These are phyloP conservation scores for Centropristis striata DNA, from an alignment of 2,113 vertebrate genomes.

Conservation along the genomic window DNA sequence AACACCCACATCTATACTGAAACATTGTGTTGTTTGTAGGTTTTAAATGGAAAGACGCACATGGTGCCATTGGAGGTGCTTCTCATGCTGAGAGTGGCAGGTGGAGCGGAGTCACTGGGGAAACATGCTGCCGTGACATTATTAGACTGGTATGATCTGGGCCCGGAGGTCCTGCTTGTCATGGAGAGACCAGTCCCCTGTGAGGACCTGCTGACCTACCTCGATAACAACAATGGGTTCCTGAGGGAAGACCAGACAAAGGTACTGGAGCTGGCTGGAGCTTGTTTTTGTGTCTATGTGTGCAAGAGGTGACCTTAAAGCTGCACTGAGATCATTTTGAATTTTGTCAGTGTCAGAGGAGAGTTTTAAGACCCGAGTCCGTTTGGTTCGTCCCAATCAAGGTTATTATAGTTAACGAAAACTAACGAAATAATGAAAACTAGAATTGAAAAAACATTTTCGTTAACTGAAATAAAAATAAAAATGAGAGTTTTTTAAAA, in stretches of 20 bases:
- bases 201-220: background rate
- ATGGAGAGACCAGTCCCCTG: slow-evolving; percentile 17
- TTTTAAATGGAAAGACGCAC: background rate
- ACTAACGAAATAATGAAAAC: no score
- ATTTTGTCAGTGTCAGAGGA: no score
- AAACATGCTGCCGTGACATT: background rate
- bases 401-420: no score
- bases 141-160: slow-evolving; percentile 6
- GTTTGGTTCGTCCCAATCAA: no score
- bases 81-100: slow-evolving; percentile 1
- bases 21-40: background rate
- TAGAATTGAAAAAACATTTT: no score
- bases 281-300: background rate
- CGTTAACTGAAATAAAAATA: no score
- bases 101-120: background rate
- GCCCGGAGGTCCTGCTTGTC: background rate
- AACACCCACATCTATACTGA: no score
- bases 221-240: no score
- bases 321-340: no score
- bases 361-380: no score
- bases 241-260: background rate
- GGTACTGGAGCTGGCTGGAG: slow-evolving; percentile 1
- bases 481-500: no score
- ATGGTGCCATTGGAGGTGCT: background rate
- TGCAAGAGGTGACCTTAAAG: background rate